phyloP scores from a whole-genome alignment of 2,888 invertebrate species.

The Calameuta idolon region DNA sequence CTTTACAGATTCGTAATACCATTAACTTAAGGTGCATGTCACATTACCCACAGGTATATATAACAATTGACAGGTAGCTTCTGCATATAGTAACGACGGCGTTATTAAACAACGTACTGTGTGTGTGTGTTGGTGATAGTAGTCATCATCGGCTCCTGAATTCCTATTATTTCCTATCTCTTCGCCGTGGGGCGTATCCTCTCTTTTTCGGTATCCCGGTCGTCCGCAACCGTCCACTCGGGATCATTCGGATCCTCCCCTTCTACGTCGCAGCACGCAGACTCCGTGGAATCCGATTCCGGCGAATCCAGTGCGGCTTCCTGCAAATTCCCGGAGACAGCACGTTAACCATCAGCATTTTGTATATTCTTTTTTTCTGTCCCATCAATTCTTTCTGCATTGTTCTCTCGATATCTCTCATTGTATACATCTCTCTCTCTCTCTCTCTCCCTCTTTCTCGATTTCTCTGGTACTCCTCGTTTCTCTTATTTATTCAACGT shows the following conservation, averaged over 20 bases:
- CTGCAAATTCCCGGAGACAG: conserved; percentile 40
- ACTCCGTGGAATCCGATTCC: conserved; percentile 69
- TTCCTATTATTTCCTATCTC: conserved; percentile 59
- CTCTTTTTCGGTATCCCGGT: conserved; percentile 64
- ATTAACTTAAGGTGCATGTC: conserved; percentile 66
- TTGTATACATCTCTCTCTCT: neutral
- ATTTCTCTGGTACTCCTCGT: neutral
- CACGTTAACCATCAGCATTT: conserved; percentile 2
- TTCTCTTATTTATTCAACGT: neutral
- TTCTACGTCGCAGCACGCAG: conserved; percentile 73
- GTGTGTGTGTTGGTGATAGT: conserved; percentile 36
- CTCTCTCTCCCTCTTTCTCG: neutral
- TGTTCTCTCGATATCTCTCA: neutral
- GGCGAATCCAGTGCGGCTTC: conserved; percentile 69
- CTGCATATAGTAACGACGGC: conserved; percentile 55
- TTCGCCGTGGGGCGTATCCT: conserved; percentile 65
- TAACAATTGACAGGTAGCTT: conserved; percentile 65
- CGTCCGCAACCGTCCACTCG: conserved; percentile 78
- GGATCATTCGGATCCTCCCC: conserved; percentile 87
- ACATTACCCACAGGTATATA: conserved; percentile 64
- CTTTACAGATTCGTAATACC: conserved; percentile 67
- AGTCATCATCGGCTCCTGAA: conserved; percentile 46
- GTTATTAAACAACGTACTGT: conserved; percentile 19
- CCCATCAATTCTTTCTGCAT: neutral
- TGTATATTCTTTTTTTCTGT: neutral